phyloP scores from a whole-genome alignment of 2,797 vertebrate genomes.

The Crocodylus rhombifer region DNA sequence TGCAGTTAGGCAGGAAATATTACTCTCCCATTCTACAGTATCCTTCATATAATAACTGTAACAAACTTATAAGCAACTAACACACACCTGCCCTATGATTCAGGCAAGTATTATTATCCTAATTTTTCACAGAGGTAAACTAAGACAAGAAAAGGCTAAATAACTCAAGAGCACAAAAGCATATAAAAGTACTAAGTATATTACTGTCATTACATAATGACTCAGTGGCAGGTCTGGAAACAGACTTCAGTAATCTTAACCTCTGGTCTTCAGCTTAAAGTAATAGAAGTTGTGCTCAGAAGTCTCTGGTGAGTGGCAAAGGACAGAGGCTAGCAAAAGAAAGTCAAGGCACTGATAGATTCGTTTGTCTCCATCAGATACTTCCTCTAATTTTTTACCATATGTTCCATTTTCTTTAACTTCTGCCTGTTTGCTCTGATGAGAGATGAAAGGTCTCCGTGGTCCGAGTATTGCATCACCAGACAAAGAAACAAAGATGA shows the following conservation, averaged over 20 bases:
- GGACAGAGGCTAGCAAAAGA: not conserved
- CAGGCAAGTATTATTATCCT: not conserved
- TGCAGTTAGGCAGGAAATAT: not conserved
- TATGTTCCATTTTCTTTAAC: slow-evolving; percentile 45
- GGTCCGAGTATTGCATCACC: slow-evolving; percentile 79
- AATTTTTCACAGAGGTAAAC: not conserved
- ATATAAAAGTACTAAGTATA: no score
- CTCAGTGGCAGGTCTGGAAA: not conserved
- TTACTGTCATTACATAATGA: not conserved
- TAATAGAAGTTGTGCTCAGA: not conserved
- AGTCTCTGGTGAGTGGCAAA: not conserved
- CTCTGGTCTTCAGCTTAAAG: not conserved
- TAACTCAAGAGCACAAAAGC: not conserved
- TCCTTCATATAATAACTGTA: not conserved
- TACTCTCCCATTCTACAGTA: not conserved
- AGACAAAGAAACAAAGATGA: slow-evolving; percentile 82
- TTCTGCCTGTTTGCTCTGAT: slow-evolving; percentile 72
- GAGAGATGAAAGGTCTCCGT: slow-evolving; percentile 68
- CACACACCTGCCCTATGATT: no score
- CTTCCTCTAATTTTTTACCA: slow-evolving; percentile 65
- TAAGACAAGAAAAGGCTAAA: not conserved
- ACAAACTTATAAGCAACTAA: no score
- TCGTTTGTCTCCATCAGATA: not conserved
- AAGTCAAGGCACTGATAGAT: not conserved
- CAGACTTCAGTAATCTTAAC: not conserved